These are phyloP conservation scores for Eciton burchellii DNA, from an alignment of 1,140 invertebrate species.

Conservation along the genomic window DNA sequence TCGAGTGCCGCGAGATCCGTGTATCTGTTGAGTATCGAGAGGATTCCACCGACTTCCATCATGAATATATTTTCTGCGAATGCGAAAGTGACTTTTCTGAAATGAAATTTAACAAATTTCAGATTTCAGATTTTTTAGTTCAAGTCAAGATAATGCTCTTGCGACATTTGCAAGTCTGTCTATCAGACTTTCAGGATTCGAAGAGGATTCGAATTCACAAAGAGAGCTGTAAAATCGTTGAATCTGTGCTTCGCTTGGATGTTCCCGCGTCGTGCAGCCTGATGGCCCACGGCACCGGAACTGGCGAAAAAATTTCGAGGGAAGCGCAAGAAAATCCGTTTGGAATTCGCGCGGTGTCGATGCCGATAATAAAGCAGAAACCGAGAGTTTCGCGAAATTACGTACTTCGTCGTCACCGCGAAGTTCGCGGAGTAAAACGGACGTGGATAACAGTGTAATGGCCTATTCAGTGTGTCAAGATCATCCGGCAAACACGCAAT, in stretches of 20 bases:
- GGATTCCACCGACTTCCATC: no score
- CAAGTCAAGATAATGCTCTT: neutral
- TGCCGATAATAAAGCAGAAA: neutral
- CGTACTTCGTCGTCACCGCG: neutral
- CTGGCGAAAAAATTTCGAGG: neutral
- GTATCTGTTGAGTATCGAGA: no score
- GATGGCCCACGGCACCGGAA: neutral
- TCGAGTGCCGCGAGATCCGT: no score
- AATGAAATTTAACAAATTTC: no score
- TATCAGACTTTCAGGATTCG: neutral
- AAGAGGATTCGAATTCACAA: no score
- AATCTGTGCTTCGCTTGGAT: neutral
- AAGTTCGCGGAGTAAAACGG: slow-evolving; percentile 3
- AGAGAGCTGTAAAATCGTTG: neutral
- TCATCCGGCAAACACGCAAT: neutral
- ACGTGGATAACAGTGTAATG: neutral
- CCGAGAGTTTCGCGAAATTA: slow-evolving; percentile 26
- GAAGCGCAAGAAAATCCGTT: slow-evolving; percentile 15
- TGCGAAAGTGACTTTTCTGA: no score
- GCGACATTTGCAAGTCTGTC: neutral
- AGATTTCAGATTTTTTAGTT: no score
- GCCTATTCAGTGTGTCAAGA: slow-evolving; percentile 13
- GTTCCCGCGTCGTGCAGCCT: neutral
- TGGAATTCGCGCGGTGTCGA: slow-evolving; percentile 27
- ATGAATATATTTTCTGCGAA: no score